phyloP scores from a whole-genome alignment of 30 jellyfish, hydroid and myxozoan species.

The Cassiopea xamachana region DNA sequence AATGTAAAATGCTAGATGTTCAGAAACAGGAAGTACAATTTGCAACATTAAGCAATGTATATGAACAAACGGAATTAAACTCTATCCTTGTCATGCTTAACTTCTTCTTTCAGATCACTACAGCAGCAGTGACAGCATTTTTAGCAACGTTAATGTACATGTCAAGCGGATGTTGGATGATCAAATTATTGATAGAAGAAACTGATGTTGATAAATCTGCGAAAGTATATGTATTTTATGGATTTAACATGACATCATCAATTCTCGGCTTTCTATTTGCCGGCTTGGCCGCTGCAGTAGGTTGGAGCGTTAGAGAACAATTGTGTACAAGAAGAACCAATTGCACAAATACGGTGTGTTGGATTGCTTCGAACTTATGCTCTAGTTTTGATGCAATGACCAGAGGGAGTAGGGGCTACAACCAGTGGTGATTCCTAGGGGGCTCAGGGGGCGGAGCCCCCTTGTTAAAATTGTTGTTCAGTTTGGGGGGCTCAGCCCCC shows the following conservation, averaged over 20 bases:
- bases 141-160: slow-evolving; percentile 59
- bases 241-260: slow-evolving; percentile 63
- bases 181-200: slow-evolving; percentile 44
- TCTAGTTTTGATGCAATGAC: too few relatives aligned
- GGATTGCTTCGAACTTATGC: too few relatives aligned
- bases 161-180: slow-evolving; percentile 80
- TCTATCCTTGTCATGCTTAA: neutral
- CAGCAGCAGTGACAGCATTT: slow-evolving; percentile 56
- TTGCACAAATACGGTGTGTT: slow-evolving; percentile 17
- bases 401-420: too few relatives aligned
- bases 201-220: slow-evolving; percentile 27
- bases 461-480: too few relatives aligned
- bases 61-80: too few relatives aligned
- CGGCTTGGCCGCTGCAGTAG: slow-evolving; percentile 69
- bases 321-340: slow-evolving; percentile 20
- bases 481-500: too few relatives aligned
- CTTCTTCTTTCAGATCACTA: slow-evolving; percentile 38
- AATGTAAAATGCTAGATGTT: too few relatives aligned
- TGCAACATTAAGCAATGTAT: too few relatives aligned
- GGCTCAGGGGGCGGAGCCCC: too few relatives aligned
- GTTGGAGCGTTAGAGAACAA: slow-evolving; percentile 73
- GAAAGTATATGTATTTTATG: slow-evolving; percentile 55
- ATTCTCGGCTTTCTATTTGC: slow-evolving; percentile 55
- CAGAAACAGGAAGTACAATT: too few relatives aligned
- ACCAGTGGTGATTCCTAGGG: too few relatives aligned